Percentiles rank a stretch among this genome's conserved stretches.
Evolutionary conservation across 2,888 invertebrate genomes (phyloP).

Genomic region (Acrocyrtus sp.): DNA sequence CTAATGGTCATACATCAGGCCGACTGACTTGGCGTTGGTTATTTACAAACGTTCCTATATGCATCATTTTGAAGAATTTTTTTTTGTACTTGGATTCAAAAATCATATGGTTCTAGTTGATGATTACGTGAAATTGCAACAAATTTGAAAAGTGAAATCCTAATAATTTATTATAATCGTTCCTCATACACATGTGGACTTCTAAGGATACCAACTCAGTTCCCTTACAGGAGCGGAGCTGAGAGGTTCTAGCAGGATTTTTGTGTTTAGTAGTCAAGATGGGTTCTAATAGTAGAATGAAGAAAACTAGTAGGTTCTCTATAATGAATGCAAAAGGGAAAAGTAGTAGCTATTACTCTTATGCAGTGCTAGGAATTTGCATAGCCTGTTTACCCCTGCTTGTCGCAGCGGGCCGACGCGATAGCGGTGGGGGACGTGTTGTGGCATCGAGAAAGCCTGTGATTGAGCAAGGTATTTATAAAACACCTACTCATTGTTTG

Average conservation of each 20-base stretch:
- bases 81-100: slow-evolving; percentile 21
- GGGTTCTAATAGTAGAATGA: slow-evolving; percentile 32
- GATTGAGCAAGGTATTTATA: slow-evolving; percentile 24
- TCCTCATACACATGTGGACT: slow-evolving; percentile 39
- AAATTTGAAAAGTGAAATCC: slow-evolving; percentile 55
- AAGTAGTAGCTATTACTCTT: slow-evolving; percentile 28
- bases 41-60: not conserved
- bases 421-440: not conserved
- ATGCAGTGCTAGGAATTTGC: slow-evolving; percentile 34
- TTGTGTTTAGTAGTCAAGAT: slow-evolving; percentile 33
- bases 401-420: slow-evolving; percentile 16
- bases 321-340: slow-evolving; percentile 26
- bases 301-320: slow-evolving; percentile 27
- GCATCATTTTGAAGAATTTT: slow-evolving; percentile 1
- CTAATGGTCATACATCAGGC: slow-evolving; percentile 32
- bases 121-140: slow-evolving; percentile 54
- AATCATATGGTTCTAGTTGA: slow-evolving; percentile 45
- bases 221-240: slow-evolving; percentile 42
- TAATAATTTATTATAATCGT: slow-evolving; percentile 49
- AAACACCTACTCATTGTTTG: not conserved
- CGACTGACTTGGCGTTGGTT: slow-evolving; percentile 1
- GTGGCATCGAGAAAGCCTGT: slow-evolving; percentile 5
- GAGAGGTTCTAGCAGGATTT: slow-evolving; percentile 33
- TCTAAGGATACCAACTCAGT: slow-evolving; percentile 40
- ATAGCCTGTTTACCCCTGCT: slow-evolving; percentile 38